Base-by-base conservation (phyloP, 2,888 invertebrate species). In the Acleris holmiana region DNA sequence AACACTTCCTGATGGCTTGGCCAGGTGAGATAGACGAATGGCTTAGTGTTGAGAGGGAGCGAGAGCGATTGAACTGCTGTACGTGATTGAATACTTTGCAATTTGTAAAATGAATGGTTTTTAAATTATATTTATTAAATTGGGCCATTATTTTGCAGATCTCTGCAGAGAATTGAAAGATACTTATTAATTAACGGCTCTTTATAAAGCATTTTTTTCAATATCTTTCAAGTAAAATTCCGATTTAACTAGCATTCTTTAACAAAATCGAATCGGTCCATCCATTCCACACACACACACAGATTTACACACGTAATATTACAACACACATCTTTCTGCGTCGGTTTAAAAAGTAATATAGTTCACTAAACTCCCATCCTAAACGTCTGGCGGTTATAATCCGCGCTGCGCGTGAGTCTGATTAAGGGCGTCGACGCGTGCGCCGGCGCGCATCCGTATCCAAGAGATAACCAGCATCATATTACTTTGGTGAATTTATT, bases 1-100 rank as follows among this genome's bases (percentile, higher is more conserved):
- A 53, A 48, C 63, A 53, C 58, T 64, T 64, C 63, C 57, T 58
- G 63, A 53, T 58, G 25, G 35, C 47, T 46, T 50, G 41, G 44
- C 44, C 63, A 58, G 63, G 63, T 64, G 63, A 48, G 41, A 40
- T 18, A 13, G 46, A 35, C 35, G n/a, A 21, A 49, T 44, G 44
- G 4, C 47, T 18, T 17, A 58, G 53, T 25, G 47, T 15, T 44
- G n/a, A 25, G 56, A 15, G 46, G 46, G 3, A 58, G 63, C 60
- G 60, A 47, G 60, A 61, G 53, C 35, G 35, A 13, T 4, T 35
- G 13, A 35, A 35, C 13, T 35, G 8, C 1, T 13, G 13, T 8
- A 13, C 2, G 17, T 44, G n/a, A 29, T 29, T 29, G 8, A 29
- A 29, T 29, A 29, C 29, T 7, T 25, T 25, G 25, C 8, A 25